phyloP scores from a whole-genome alignment of 2,888 invertebrate genomes.

The Amiota mariae region DNA sequence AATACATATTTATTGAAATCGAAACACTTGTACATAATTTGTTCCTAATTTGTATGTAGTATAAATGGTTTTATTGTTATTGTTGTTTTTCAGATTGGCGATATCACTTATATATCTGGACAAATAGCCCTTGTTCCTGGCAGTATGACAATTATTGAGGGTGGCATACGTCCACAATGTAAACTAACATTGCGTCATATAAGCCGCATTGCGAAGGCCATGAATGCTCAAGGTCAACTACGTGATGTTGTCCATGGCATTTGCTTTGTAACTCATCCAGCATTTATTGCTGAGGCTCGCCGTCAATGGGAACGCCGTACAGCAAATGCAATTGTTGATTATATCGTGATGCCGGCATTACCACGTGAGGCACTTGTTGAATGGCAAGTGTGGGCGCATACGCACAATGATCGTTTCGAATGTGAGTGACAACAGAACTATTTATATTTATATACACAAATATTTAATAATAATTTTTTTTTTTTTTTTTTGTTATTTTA shows the following conservation, averaged over 20 bases:
- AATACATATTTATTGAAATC: too few species aligned
- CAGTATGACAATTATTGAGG: conserved; percentile 82
- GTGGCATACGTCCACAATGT: conserved; percentile 87
- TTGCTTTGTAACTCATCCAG: conserved; percentile 87
- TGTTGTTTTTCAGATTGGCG: conserved; percentile 78
- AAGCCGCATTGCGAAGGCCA: conserved; percentile 85
- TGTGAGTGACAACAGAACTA: conserved; percentile 76
- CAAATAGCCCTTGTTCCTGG: conserved; percentile 93
- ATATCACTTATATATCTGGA: conserved; percentile 90
- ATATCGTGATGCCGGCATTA: conserved; percentile 86
- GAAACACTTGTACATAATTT: too few species aligned
- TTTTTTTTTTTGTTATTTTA: conserved; percentile 40
- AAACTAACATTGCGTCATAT: conserved; percentile 89
- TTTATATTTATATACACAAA: background rate
- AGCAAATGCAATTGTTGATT: conserved; percentile 90
- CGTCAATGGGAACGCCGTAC: conserved; percentile 88
- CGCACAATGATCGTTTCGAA: conserved; percentile 89
- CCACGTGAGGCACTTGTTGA: conserved; percentile 88
- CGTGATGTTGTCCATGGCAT: conserved; percentile 90
- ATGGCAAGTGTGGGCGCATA: conserved; percentile 95
- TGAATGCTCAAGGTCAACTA: conserved; percentile 83
- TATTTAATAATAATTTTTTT: background rate
- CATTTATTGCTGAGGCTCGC: conserved; percentile 82
- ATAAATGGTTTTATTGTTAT: too few species aligned
- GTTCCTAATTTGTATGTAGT: too few species aligned